Evolutionary conservation across 2,113 vertebrate genomes (phyloP), one percentile per base, ranked within the genome.

Genomic region (Semnornis frantzii): DNA sequence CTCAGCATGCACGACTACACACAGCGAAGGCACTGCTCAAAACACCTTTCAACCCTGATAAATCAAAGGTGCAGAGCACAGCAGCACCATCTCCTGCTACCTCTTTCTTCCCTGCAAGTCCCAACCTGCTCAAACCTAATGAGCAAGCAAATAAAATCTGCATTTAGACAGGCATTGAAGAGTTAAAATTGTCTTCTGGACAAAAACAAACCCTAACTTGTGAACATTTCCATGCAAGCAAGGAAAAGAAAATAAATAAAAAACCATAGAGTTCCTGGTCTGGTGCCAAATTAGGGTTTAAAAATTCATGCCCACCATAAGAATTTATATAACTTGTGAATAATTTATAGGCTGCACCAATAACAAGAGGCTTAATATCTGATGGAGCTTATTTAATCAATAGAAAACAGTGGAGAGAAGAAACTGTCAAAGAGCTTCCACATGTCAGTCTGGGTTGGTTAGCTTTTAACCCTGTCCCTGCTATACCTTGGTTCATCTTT

Each of bases 241-340:
- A 86, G 19, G 2, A 4, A 39, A 31, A 24, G 39, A 37, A 27
- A 33, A 15, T 28, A 55, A 55, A 27, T 66, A 66, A 69, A 81
- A 93, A 54, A 42, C 11, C 50, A 52, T 3, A 66, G 79, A 87
- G 33, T 65, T 92, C 42, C 39, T 94, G 96, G 95, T 73, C 79
- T 16, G 21, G 15, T 83, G 85, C 97, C 96, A 96, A 96, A 97
- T 96, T 76, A 91, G 84, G 91, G 62, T 96, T 97, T 97, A 96
- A 97, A 97, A 97, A 97, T 97, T 97, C 93, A 97, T 97, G 94
- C 82, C 73, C 5, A 0, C 92, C 84, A 92, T 95, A 93, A 95
- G 95, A 97, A 95, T 97, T 94, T 96, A 96, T 96, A 96, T 94
- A 95, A 94, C 76, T 94, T 87, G 73, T 97, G 93, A 97, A 97